Conservation (phyloP, 1,140 invertebrate genomes). For the Matsumurasca onukii region DNA sequence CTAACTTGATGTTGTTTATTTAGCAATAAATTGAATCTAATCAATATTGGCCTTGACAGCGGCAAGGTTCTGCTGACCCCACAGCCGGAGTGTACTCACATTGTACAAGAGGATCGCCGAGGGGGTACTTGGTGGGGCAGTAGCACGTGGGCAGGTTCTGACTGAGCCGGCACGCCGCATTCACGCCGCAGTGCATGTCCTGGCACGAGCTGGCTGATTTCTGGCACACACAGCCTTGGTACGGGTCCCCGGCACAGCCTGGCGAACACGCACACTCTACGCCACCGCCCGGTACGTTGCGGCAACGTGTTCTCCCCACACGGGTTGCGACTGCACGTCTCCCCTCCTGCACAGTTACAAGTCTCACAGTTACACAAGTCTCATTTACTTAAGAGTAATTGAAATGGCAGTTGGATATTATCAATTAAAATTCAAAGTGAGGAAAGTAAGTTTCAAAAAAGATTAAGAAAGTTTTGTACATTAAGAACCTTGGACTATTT, state of each 20-base stretch:
- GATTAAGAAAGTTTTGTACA: no score
- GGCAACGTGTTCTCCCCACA: slow-evolving; percentile 85
- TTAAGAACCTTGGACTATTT: no score
- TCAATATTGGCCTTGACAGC: no score
- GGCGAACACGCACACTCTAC: slow-evolving; percentile 77
- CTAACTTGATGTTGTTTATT: no score
- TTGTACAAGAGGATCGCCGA: slow-evolving; percentile 80
- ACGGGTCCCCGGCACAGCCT: slow-evolving; percentile 79
- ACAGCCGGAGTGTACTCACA: slow-evolving; percentile 68
- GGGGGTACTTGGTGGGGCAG: slow-evolving; percentile 76
- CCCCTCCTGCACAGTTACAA: slow-evolving; percentile 49
- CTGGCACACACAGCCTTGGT: slow-evolving; percentile 74
- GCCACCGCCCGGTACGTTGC: slow-evolving; percentile 61
- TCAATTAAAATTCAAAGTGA: no score
- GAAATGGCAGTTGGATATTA: not conserved
- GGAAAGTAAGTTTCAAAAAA: no score
- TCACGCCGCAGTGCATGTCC: slow-evolving; percentile 72
- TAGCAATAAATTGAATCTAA: no score
- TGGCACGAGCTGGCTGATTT: slow-evolving; percentile 63
- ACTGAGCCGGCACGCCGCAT: slow-evolving; percentile 74
- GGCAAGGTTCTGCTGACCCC: no score
- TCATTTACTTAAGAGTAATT: slow-evolving; percentile 5
- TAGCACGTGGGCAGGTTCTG: slow-evolving; percentile 72
- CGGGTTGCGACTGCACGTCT: slow-evolving; percentile 73
- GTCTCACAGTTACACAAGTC: slow-evolving; percentile 12